phyloP scores from a whole-genome alignment of 2,888 invertebrate genomes.

The Vanessa cardui region DNA sequence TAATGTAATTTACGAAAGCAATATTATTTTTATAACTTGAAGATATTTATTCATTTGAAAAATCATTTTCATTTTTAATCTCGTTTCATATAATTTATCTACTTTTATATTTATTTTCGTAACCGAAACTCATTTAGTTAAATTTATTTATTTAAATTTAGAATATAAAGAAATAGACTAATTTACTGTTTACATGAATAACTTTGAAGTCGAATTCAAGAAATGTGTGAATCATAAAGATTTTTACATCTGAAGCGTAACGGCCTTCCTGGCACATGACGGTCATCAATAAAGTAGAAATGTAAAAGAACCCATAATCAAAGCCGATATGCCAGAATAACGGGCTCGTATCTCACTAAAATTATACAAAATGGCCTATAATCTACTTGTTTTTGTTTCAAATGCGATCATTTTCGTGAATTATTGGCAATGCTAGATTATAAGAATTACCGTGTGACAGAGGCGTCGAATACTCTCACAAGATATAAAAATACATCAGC shows the following conservation, averaged over 20 bases:
- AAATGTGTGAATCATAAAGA: constrained; percentile 55
- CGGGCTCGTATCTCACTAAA: constrained; percentile 69
- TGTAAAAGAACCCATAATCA: constrained; percentile 65
- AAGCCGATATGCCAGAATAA: constrained; percentile 62
- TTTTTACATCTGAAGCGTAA: constrained; percentile 51
- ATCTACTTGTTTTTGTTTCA: constrained; percentile 78
- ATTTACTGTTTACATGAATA: constrained; percentile 41
- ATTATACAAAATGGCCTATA: constrained; percentile 76
- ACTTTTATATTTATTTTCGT: too few relatives aligned
- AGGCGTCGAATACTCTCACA: constrained; percentile 22
- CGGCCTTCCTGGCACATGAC: constrained; percentile 61
- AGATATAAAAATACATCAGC: constrained; percentile 65
- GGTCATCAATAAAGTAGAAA: constrained; percentile 61
- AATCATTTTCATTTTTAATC: not conserved
- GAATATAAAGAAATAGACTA: constrained; percentile 31
- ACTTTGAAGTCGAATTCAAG: constrained; percentile 42
- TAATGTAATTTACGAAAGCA: not conserved
- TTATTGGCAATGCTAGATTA: constrained; percentile 71
- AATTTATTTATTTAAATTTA: constrained; percentile 9
- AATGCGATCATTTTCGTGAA: constrained; percentile 73
- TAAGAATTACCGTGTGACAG: constrained; percentile 64
- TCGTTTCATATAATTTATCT: not conserved
- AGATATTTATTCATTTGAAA: not conserved
- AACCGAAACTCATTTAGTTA: not conserved
- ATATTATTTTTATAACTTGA: not conserved